phyloP scores from a whole-genome alignment of 2,113 vertebrate genomes.

The Crocuta crocuta region DNA sequence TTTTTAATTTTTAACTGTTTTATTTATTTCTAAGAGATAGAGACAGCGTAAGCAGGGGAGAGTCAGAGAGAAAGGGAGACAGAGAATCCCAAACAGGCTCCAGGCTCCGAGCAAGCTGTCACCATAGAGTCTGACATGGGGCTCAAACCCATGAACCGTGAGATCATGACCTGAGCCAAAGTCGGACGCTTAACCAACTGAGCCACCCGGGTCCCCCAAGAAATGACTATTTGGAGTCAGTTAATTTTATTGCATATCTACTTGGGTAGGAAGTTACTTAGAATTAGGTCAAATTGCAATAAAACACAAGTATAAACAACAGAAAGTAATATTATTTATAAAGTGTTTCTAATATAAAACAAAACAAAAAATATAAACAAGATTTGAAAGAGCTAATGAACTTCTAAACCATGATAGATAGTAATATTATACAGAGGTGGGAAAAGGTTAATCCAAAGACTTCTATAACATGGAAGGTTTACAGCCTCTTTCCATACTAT shows the following conservation, averaged over 20 bases:
- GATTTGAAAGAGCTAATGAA: neutral
- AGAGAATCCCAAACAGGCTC: no score
- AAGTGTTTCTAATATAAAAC: neutral
- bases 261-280: neutral
- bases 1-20: no score
- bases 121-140: no score
- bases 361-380: neutral
- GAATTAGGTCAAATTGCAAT: neutral
- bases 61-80: no score
- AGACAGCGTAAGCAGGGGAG: no score
- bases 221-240: neutral
- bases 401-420: neutral
- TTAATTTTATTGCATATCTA: neutral
- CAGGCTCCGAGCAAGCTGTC: no score
- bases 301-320: neutral
- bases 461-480: neutral
- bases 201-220: neutral
- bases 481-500: neutral
- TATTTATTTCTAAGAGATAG: no score
- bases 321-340: neutral
- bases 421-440: neutral
- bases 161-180: no score
- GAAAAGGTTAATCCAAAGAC: neutral
- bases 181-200: no score
- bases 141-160: no score